A percentile compares a stretch with the other conserved stretches of the same genome.
These are phyloP conservation scores for Felis catus DNA, from an alignment of 2,113 vertebrate species.

Conservation along the genomic window DNA sequence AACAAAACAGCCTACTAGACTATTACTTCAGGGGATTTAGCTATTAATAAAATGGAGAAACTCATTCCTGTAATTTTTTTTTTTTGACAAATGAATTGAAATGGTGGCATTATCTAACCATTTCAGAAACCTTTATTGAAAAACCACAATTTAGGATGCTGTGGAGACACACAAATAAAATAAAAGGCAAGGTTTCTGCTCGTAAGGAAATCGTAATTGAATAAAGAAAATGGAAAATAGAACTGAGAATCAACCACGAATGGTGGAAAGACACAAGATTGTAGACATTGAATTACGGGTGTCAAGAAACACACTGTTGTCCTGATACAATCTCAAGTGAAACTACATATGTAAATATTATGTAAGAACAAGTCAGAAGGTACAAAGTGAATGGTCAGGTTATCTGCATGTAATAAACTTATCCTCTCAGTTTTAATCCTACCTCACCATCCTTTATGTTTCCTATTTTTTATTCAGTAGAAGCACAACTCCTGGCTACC, in stretches of 20 bases:
- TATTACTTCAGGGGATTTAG: background rate
- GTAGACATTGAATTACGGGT: background rate
- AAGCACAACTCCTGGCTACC: background rate
- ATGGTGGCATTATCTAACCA: conserved; percentile 14
- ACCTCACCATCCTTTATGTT: background rate
- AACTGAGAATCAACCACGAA: background rate
- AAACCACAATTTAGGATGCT: conserved; percentile 22
- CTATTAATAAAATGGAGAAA: background rate
- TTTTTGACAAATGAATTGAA: background rate
- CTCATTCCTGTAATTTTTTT: background rate
- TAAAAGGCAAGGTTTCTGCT: conserved; percentile 18
- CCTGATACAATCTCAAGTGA: background rate
- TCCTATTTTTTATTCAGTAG: background rate
- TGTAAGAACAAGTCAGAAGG: background rate
- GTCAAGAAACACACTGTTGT: background rate
- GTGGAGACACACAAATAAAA: conserved; percentile 19
- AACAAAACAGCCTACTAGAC: background rate
- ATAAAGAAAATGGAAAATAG: background rate
- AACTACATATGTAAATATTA: background rate
- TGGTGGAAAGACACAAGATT: background rate
- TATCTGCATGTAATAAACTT: background rate
- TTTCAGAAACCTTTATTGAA: background rate
- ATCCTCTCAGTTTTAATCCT: background rate
- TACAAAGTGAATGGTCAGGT: background rate
- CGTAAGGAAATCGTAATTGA: background rate